Base-by-base conservation (phyloP, 2,113 vertebrate species). In the Brienomyrus longianalis region DNA sequence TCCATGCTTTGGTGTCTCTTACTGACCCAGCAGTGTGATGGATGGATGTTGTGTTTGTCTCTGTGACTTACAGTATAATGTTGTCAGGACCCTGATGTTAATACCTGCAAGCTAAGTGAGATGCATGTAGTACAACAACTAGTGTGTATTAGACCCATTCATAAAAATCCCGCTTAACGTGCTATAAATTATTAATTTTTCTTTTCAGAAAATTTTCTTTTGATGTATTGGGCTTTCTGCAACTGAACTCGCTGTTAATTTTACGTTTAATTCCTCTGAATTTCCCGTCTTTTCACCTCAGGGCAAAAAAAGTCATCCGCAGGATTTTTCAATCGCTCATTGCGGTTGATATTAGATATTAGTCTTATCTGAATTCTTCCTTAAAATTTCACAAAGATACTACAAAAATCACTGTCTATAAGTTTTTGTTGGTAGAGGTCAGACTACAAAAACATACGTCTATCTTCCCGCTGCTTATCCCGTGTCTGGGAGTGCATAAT, bases 211-310 rank as follows among this genome's bases (percentile, higher is more conserved):
- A 15, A 3, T 48, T 83, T 21, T 54, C 77, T 83, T 83, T 47
- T 54, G 39, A 47, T 51, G 74, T 52, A 54, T 83, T 6, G 27
- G 45, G 59, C 54, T 10, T 51, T 21, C 27, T 80, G 31, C 77
- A 80, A 23, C 51, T 17, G 70, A 62, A 45, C 31, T 56, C 56
- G 66, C 35, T 45, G 70, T 90, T 74, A 80, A 70, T 90, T 90
- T 90, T n/a, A 50, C 88, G 35, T 90, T 39, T 87, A 47, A 88
- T 90, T 88, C 66, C 35, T 45, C 50, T 87, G 54, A 66, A 87
- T 90, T 59, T 21, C 52, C 85, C 48, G 13, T 88, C 50, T 43
- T 88, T 87, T 87, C 9, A 47, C 89, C 39, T 39, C 48, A 90
- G 50, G n/a, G 31, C 35, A 80, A 87, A 87, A 15, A 83, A 35